Percentiles rank a stretch among this genome's conserved stretches.
Evolutionary conservation across 2,113 vertebrate genomes (phyloP).

Genomic region (Tenebrosternarchus preto): DNA sequence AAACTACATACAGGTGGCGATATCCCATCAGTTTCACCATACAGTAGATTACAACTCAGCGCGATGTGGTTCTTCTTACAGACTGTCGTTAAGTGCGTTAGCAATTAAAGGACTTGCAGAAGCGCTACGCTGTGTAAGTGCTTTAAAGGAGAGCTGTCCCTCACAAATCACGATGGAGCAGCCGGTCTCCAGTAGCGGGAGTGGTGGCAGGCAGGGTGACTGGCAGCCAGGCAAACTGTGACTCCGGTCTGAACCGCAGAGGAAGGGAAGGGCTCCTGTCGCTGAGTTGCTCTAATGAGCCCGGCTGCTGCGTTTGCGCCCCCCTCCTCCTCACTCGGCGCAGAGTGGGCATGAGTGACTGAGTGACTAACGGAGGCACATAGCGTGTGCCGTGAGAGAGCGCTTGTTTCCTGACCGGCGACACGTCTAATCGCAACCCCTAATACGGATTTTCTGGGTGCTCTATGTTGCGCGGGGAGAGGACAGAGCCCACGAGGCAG

Average conservation of each 20-base stretch:
- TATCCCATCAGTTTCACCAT: not conserved
- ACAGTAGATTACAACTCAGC: not conserved
- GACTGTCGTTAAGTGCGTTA: not conserved
- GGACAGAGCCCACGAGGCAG: slow-evolving; percentile 61
- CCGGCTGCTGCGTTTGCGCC: slow-evolving; percentile 26
- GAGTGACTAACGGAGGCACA: slow-evolving; percentile 60
- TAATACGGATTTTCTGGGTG: slow-evolving; percentile 53
- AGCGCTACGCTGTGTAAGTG: slow-evolving; percentile 36
- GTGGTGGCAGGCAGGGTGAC: not conserved
- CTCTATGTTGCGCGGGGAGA: slow-evolving; percentile 68
- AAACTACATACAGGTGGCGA: not conserved
- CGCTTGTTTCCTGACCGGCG: too few relatives aligned
- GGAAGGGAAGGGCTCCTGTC: slow-evolving; percentile 58
- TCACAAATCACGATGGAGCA: slow-evolving; percentile 47
- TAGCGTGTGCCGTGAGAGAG: too few relatives aligned
- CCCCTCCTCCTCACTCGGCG: too few relatives aligned
- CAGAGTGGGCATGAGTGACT: slow-evolving; percentile 5
- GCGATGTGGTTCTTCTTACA: not conserved
- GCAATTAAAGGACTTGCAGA: slow-evolving; percentile 30
- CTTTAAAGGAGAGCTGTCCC: slow-evolving; percentile 28
- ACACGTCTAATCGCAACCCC: too few relatives aligned
- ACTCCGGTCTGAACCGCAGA: slow-evolving; percentile 49
- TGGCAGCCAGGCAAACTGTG: slow-evolving; percentile 2
- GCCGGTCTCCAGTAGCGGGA: too few relatives aligned
- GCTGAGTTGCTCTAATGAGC: slow-evolving; percentile 65